These are phyloP conservation scores for Morone saxatilis DNA, from an alignment of 2,113 vertebrate species.

Conservation along the genomic window DNA sequence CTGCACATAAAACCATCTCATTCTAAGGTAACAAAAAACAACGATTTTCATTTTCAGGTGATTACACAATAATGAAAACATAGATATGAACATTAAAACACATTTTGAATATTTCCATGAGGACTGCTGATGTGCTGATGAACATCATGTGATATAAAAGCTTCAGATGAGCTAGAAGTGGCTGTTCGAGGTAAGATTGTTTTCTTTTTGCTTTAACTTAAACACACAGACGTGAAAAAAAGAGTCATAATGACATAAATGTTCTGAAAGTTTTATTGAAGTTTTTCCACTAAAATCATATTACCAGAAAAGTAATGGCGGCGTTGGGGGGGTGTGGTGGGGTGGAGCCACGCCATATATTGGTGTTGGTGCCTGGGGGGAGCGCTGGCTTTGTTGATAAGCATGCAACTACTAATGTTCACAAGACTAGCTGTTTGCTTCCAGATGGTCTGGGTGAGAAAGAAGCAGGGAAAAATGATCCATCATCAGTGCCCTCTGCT, in stretches of 20 bases:
- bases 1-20: no score
- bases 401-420: constrained; percentile 84
- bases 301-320: constrained; percentile 70
- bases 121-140: background rate
- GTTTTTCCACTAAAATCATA: constrained; percentile 76
- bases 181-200: background rate
- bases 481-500: constrained; percentile 10
- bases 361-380: no score
- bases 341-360: no score
- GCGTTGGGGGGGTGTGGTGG: no score
- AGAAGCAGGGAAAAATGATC: constrained; percentile 39
- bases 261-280: constrained; percentile 82
- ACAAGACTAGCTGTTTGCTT: constrained; percentile 73
- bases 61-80: no score
- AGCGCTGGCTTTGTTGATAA: no score
- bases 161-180: background rate
- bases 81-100: no score
- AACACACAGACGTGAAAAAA: constrained; percentile 10
- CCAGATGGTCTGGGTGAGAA: constrained; percentile 53
- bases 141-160: background rate
- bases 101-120: background rate
- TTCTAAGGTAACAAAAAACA: no score
- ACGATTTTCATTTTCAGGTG: no score
- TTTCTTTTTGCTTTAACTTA: no score
- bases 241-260: constrained; percentile 40